Percentiles rank a stretch among this genome's conserved stretches.
Evolutionary conservation across 2,113 vertebrate genomes (phyloP).

Genomic region (Pipa parva): DNA sequence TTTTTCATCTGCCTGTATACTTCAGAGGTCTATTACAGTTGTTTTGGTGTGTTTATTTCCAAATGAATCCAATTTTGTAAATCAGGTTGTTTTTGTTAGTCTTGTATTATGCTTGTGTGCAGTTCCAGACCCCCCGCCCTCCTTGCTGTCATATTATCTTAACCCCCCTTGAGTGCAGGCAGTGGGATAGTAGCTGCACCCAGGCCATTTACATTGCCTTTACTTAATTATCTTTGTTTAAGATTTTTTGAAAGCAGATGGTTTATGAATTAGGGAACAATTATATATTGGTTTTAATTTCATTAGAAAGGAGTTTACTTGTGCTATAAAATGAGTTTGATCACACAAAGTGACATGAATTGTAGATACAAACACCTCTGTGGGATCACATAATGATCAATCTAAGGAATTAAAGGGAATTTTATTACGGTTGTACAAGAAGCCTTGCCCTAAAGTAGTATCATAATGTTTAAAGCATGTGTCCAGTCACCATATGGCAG

Average conservation of each 20-base stretch:
- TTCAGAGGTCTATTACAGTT: not conserved
- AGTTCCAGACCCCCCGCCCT: too few relatives aligned
- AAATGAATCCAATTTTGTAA: slow-evolving; percentile 7
- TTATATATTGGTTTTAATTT: slow-evolving; percentile 10
- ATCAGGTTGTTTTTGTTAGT: slow-evolving; percentile 3
- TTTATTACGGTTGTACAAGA: not conserved
- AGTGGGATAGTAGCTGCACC: slow-evolving; percentile 4
- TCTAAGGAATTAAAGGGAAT: not conserved
- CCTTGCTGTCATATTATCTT: not conserved
- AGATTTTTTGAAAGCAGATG: slow-evolving; percentile 25
- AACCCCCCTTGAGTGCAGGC: not conserved
- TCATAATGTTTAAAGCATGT: not conserved
- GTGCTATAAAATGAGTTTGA: not conserved
- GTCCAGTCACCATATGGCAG: not conserved
- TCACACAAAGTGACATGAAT: not conserved
- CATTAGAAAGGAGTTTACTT: slow-evolving; percentile 4
- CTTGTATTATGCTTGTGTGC: not conserved
- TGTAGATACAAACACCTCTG: not conserved
- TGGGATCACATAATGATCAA: not conserved
- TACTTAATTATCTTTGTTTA: slow-evolving; percentile 24
- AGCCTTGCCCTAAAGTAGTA: not conserved
- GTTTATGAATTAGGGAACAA: slow-evolving; percentile 29
- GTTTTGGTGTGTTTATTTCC: not conserved
- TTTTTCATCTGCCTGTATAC: slow-evolving; percentile 5
- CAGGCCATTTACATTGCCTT: not conserved